Base-by-base conservation (phyloP, 2,888 invertebrate genomes). In the Calliphora vomitoria region DNA sequence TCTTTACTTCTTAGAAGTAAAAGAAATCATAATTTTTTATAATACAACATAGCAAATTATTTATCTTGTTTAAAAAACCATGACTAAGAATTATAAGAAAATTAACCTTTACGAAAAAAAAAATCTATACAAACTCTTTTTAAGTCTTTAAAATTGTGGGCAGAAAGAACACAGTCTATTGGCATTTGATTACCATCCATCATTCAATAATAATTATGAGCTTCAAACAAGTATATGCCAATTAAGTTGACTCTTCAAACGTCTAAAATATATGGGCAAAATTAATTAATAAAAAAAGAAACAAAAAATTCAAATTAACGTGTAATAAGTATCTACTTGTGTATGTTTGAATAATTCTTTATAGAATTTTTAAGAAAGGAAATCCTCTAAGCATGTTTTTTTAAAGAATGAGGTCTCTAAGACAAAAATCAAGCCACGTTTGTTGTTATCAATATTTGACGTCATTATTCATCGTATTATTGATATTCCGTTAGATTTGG, bases 401-500 rank as follows among this genome's bases (percentile, higher is more conserved):
- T 18, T 35, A 69, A 8, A 74, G 41, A 64, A 69, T 55, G 53
- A 69, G 58, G 66, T 58, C 55, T 38, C n/a, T 44, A 47, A 55
- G 44, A 38, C 62, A 69, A 18, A n/a, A 62, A 76, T 47, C 10
- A 35, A 68, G 68, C 4, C 53, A 60, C 41, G 50, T 62, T 69
- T 64, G 15, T 64, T 62, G 47, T 58, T 53, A 15, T n/a, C 31
- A n/a, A 41, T 20, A 55, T 60, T 75, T 86, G 74, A 86, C 79
- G 82, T 86, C 74, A 82, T 74, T 75, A 62, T n/a, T n/a, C 31
- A 74, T 64, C 47, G n/a, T 74, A 50, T 72, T 74, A 31, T 69
- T 82, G 18, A 62, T 72, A 69, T 62, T 68, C 86, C 82, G 86
- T 86, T 86, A 82, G 53, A 62, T 85, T 66, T 50, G n/a, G 8